Evolutionary conservation across 2,797 vertebrate genomes (phyloP), one percentile per base, ranked within the genome.

Genomic region (Arrhamphus sclerolepis): DNA sequence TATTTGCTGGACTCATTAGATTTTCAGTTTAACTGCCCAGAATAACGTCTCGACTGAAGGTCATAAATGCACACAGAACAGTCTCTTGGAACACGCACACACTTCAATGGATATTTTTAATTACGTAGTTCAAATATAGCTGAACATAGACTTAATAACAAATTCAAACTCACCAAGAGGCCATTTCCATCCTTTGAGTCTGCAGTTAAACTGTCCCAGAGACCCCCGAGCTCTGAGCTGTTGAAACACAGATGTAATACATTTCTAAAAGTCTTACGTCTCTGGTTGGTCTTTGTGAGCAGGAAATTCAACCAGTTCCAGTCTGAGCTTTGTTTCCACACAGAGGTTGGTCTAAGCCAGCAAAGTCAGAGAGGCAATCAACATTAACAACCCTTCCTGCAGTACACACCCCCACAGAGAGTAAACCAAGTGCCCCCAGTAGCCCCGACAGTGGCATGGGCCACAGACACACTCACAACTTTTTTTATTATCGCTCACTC

Each of bases 401-500:
- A 31, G 48, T 40, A 62, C 57, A 73, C 56, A 61, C 67, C 68
- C 75, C 34, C 62, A 51, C 59, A 60, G 72, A 75, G 72, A 69
- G 66, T 72, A 82, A 83, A 85, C 79, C 11, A 85, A 82, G 75
- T 80, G 65, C 70, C 80, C 81, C 72, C 70, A 77, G 59, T 50
- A 72, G 64, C 55, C 67, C 52, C 79, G 73, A 80, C 69, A 64
- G 70, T 69, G 47, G 61, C 64, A 75, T 59, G 65, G 50, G 66
- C 60, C 76, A 52, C 55, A 75, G 66, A 68, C 72, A 66, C 41
- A 54, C 51, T 53, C 63, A 44, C 77, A 75, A 74, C 62, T 66
- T n/a, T n/a, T 72, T 83, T 90, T 86, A 86, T 87, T 86, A 87
- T 79, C 63, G 74, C 49, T 80, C 80, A 83, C 81, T 82, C 81